Evolutionary conservation across 2,113 vertebrate genomes (phyloP).

Genomic region (Channa argus): DNA sequence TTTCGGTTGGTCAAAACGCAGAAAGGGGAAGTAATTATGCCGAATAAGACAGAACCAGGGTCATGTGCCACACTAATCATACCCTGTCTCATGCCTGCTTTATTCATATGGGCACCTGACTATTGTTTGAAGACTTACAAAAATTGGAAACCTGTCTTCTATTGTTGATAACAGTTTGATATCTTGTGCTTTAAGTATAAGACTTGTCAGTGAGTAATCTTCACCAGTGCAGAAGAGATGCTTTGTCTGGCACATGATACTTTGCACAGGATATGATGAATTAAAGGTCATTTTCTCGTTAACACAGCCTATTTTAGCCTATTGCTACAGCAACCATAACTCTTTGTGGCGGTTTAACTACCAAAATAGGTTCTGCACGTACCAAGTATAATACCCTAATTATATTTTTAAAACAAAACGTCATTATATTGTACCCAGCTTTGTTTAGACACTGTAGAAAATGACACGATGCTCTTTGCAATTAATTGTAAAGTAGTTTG

Average conservation of each 20-base stretch:
- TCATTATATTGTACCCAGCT: too few relatives aligned
- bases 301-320: not conserved
- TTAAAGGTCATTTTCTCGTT: not conserved
- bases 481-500: too few relatives aligned
- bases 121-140: too few relatives aligned
- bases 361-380: not conserved
- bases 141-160: too few relatives aligned
- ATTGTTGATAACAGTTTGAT: too few relatives aligned
- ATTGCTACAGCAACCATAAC: not conserved
- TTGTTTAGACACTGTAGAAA: too few relatives aligned
- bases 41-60: not conserved
- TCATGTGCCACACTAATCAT: constrained; percentile 34
- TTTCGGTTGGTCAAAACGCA: fast-evolving
- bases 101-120: not conserved
- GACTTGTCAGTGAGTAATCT: too few relatives aligned
- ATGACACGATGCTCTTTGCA: too few relatives aligned
- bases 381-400: too few relatives aligned
- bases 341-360: not conserved
- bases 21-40: constrained; percentile 12
- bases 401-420: too few relatives aligned
- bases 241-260: not conserved
- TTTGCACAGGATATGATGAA: constrained; percentile 12
- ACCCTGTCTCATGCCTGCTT: not conserved
- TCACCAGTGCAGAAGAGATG: not conserved
- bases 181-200: too few relatives aligned